Percentiles rank a stretch among this genome's conserved stretches.
Conservation (phyloP, 2,797 vertebrate genomes). For the Protonibea diacanthus region DNA sequence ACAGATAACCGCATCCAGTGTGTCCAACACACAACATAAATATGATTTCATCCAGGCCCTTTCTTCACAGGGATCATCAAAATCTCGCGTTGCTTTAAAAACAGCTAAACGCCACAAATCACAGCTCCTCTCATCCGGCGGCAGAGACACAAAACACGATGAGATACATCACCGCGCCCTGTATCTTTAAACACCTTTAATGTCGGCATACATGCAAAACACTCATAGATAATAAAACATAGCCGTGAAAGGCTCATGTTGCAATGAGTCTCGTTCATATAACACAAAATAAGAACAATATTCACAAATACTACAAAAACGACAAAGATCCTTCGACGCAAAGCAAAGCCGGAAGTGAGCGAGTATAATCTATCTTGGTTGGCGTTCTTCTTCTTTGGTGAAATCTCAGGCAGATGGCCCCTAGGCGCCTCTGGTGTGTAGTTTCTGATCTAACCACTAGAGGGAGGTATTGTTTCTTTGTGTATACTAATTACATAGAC, state of each 20-base stretch:
- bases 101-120: constrained; percentile 62
- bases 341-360: constrained; percentile 23
- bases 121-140: constrained; percentile 33
- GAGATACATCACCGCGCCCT: background rate
- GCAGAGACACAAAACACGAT: background rate
- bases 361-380: rapidly evolving
- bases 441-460: too few relatives aligned
- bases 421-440: too few relatives aligned
- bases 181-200: too few relatives aligned
- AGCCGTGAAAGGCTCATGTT: rapidly evolving
- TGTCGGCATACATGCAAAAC: background rate
- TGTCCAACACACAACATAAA: constrained; percentile 38
- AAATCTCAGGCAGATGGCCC: background rate
- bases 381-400: constrained; percentile 15
- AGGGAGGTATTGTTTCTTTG: too few relatives aligned
- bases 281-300: background rate
- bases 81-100: constrained; percentile 72
- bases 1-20: constrained; percentile 5
- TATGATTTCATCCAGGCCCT: constrained; percentile 42
- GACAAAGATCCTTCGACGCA: rapidly evolving
- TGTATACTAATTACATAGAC: too few relatives aligned
- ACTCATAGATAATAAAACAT: background rate
- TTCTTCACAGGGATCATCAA: background rate
- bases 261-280: background rate
- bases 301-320: background rate